These are phyloP conservation scores for Dendrolimus pini DNA, from an alignment of 2,888 invertebrate species.

Conservation along the genomic window DNA sequence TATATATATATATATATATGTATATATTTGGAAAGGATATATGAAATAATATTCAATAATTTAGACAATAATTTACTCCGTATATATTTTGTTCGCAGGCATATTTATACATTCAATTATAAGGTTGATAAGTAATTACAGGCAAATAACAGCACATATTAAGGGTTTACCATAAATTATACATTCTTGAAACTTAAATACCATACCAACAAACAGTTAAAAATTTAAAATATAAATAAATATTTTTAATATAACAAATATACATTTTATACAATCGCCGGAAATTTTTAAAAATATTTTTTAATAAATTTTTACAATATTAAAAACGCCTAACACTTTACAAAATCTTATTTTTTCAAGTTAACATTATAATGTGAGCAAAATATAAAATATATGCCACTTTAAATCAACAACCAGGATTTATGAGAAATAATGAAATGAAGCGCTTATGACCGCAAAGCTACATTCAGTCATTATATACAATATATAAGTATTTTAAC, in stretches of 20 bases:
- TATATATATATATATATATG: too few species aligned
- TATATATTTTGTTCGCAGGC: slow-evolving; percentile 64
- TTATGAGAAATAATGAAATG: background rate
- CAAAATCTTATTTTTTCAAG: slow-evolving; percentile 26
- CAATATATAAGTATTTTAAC: too few species aligned
- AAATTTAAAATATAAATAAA: too few species aligned
- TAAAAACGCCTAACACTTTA: slow-evolving; percentile 67
- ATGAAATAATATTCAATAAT: background rate
- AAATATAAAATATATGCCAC: too few species aligned
- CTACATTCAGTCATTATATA: too few species aligned
- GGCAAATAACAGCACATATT: slow-evolving; percentile 33
- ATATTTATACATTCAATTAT: slow-evolving; percentile 54
- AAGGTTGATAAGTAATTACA: slow-evolving; percentile 50
- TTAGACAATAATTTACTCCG: slow-evolving; percentile 32
- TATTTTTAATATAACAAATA: too few species aligned
- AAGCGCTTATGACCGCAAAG: background rate
- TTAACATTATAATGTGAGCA: slow-evolving; percentile 26
- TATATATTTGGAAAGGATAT: too few species aligned
- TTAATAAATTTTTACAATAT: slow-evolving; percentile 67
- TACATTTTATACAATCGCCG: too few species aligned
- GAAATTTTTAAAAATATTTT: slow-evolving; percentile 45
- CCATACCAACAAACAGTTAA: too few species aligned
- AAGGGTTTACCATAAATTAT: slow-evolving; percentile 17
- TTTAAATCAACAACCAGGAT: too few species aligned
- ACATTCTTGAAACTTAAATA: too few species aligned